Evolutionary conservation across 2,797 vertebrate genomes (phyloP).

Genomic region (Staurois parvus): DNA sequence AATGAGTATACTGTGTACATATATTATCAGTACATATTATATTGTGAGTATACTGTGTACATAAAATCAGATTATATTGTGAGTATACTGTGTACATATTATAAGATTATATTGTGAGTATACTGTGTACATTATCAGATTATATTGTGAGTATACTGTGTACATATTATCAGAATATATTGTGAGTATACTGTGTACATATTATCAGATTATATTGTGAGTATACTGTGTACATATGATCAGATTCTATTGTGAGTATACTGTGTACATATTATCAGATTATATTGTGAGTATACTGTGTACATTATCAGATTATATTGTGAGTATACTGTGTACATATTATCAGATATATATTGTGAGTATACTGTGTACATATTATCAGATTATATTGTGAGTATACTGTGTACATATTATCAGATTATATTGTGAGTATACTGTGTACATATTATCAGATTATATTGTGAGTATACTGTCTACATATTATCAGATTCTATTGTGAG

Average conservation of each 20-base stretch:
- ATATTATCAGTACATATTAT: not conserved
- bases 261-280: not conserved
- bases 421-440: not conserved
- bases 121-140: not conserved
- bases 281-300: not conserved
- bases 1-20: not conserved
- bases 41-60: not conserved
- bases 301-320: not conserved
- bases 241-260: not conserved
- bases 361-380: not conserved
- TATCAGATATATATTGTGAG: not conserved
- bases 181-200: slow-evolving; percentile 13
- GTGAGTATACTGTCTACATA: not conserved
- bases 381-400: not conserved
- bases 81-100: not conserved
- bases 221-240: not conserved
- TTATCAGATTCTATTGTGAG: not conserved
- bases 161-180: not conserved
- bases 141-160: too few species aligned
- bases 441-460: not conserved
- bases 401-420: not conserved
- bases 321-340: not conserved
- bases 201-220: not conserved
- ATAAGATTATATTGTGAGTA: not conserved
- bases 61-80: not conserved